phyloP scores from a whole-genome alignment of 64 coral and sea anemone species.

The Stichodactyla mertensii region DNA sequence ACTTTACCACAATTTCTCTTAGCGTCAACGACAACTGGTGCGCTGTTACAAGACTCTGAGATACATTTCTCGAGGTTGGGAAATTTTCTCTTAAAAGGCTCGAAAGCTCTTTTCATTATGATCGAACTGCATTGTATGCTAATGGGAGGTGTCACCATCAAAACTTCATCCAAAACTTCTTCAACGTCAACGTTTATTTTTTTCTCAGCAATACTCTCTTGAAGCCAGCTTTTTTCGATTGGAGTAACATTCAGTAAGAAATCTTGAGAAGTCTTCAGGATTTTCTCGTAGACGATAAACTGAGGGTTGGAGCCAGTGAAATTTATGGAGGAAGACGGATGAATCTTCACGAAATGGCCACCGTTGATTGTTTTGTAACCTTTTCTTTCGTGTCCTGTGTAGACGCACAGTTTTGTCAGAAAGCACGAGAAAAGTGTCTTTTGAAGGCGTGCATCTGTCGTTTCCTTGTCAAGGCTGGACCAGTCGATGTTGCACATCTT shows the following conservation, averaged over 20 bases:
- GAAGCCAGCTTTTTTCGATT: constrained; percentile 60
- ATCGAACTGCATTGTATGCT: constrained; percentile 26
- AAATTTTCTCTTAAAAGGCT: constrained; percentile 7
- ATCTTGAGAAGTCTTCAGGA: constrained; percentile 71
- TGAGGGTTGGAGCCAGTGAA: constrained; percentile 53
- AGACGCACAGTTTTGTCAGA: constrained; percentile 57
- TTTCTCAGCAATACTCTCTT: constrained; percentile 36
- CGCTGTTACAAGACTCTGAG: constrained; percentile 6
- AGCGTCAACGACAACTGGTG: constrained; percentile 23
- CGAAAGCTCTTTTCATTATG: constrained; percentile 23
- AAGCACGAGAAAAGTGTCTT: constrained; percentile 72
- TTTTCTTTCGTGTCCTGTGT: constrained; percentile 64
- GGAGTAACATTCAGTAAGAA: constrained; percentile 70
- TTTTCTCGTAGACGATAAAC: constrained; percentile 83
- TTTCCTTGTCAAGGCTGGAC: neutral
- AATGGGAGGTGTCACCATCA: neutral
- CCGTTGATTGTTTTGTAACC: constrained; percentile 54
- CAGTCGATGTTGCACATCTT: constrained; percentile 5
- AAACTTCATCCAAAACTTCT: neutral
- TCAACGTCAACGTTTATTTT: constrained; percentile 8
- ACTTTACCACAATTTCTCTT: constrained; percentile 5
- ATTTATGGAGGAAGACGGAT: constrained; percentile 76
- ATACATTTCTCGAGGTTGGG: constrained; percentile 6
- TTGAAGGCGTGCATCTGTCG: constrained; percentile 41
- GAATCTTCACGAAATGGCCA: constrained; percentile 55